phyloP scores from a whole-genome alignment of 2,888 invertebrate species.

The Kuschelorhynchus macadamiae region DNA sequence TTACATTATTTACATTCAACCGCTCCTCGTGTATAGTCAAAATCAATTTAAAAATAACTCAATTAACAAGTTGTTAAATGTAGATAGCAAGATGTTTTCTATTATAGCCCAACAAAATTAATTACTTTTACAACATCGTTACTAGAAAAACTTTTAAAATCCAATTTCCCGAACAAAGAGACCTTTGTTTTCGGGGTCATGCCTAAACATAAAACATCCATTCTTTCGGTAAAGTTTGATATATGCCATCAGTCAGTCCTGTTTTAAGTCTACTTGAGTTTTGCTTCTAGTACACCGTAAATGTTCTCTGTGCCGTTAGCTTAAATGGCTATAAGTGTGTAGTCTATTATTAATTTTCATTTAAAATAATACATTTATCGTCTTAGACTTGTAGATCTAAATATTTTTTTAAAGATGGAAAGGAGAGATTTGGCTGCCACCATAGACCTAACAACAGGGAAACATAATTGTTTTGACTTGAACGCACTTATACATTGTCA shows the following conservation, averaged over 20 bases:
- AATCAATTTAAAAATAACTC: constrained; percentile 9
- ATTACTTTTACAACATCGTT: constrained; percentile 35
- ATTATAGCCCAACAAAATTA: constrained; percentile 25
- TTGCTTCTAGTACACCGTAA: constrained; percentile 8
- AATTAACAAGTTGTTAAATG: constrained; percentile 1
- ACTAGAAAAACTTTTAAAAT: constrained; percentile 29
- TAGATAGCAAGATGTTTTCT: constrained; percentile 13
- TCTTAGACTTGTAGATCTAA: too few species aligned
- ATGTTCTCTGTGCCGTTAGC: constrained; percentile 11
- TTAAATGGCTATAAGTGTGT: too few species aligned
- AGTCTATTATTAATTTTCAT: too few species aligned
- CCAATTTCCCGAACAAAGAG: constrained; percentile 26
- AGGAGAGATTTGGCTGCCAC: too few species aligned
- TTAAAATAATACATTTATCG: too few species aligned
- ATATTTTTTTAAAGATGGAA: too few species aligned
- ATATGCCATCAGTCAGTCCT: constrained; percentile 28
- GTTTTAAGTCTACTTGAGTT: constrained; percentile 33
- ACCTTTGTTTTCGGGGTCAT: constrained; percentile 26
- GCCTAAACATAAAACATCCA: constrained; percentile 30
- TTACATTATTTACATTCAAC: constrained; percentile 5
- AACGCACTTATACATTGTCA: too few species aligned
- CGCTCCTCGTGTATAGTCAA: constrained; percentile 2
- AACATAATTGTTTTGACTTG: too few species aligned
- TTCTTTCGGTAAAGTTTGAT: constrained; percentile 29
- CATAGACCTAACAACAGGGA: too few species aligned